Percentiles rank a stretch among this genome's conserved stretches.
These are phyloP conservation scores for Globicephala melas DNA, from an alignment of 2,113 vertebrate genomes.

Conservation along the genomic window DNA sequence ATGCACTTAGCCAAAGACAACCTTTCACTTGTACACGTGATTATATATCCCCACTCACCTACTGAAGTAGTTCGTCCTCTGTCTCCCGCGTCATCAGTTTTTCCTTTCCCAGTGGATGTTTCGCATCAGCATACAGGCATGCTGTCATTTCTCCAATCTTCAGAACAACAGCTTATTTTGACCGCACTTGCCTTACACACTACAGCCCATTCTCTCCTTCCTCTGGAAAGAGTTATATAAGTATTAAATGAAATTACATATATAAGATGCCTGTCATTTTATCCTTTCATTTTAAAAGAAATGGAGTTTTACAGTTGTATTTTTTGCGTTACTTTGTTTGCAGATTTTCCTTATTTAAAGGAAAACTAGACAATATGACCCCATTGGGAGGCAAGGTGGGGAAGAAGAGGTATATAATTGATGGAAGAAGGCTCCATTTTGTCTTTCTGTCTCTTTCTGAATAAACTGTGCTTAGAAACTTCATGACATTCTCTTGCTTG, in stretches of 20 bases:
- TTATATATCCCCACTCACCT: not conserved
- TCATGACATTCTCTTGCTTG: not conserved
- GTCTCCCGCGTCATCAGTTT: not conserved
- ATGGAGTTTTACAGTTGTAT: not conserved
- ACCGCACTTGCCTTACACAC: not conserved
- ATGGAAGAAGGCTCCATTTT: not conserved
- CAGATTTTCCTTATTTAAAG: conserved; percentile 22
- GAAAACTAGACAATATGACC: not conserved
- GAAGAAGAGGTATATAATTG: not conserved
- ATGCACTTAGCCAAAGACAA: not conserved
- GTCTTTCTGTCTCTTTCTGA: not conserved
- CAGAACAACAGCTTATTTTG: not conserved
- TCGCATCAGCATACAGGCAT: not conserved
- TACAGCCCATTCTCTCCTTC: not conserved
- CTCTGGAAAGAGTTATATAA: not conserved
- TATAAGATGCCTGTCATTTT: not conserved
- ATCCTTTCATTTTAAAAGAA: conserved; percentile 39
- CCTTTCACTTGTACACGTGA: not conserved
- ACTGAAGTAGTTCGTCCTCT: not conserved
- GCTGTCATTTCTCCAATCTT: not conserved
- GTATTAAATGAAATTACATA: conserved; percentile 6
- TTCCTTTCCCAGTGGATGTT: not conserved
- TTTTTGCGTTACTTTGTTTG: not conserved
- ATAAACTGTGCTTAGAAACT: conserved; percentile 30
- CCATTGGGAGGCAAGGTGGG: not conserved